phyloP scores from a whole-genome alignment of 2,113 vertebrate species.

The Hyla sarda region DNA sequence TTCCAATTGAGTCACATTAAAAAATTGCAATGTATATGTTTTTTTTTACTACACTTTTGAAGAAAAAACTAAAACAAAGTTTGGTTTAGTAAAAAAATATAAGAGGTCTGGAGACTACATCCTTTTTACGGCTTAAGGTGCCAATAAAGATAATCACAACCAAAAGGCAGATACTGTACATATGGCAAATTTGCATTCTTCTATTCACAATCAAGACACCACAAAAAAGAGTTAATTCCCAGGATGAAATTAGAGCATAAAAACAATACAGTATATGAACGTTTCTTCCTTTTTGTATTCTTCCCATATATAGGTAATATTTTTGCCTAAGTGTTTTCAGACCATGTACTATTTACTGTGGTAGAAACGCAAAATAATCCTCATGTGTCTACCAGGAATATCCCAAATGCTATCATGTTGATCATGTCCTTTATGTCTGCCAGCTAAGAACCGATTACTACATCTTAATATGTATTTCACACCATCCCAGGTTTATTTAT shows the following conservation, averaged over 20 bases:
- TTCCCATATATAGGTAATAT: not conserved
- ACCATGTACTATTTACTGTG: not conserved
- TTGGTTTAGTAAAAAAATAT: not conserved
- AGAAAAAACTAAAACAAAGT: not conserved
- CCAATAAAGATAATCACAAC: too few species aligned
- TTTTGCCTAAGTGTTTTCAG: not conserved
- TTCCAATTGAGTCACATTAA: too few species aligned
- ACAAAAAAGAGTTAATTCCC: too few species aligned
- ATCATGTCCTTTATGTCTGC: constrained; percentile 10
- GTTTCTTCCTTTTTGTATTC: not conserved
- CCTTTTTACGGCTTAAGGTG: not conserved
- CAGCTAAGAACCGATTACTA: not conserved
- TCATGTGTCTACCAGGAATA: not conserved
- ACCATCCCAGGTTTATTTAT: constrained; percentile 26
- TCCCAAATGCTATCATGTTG: not conserved
- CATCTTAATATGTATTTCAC: not conserved
- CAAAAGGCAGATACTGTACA: too few species aligned
- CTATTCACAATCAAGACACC: not conserved
- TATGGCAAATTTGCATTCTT: not conserved
- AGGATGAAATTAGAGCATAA: too few species aligned
- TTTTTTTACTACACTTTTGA: too few species aligned
- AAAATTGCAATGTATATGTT: too few species aligned
- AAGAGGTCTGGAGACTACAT: not conserved
- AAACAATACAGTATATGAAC: not conserved
- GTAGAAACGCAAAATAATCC: not conserved